Conservation (phyloP, 2,113 vertebrate species). For the Bos taurus region ARS-UCD2.0 NC_037356.1:22397001-22397500, state of each 20-base stretch:
- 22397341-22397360: slow-evolving; percentile 33
- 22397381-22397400: not conserved
- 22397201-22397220: slow-evolving; percentile 55
- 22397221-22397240: slow-evolving; percentile 43
- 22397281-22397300: slow-evolving; percentile 44
- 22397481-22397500: not conserved
- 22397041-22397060: not conserved
- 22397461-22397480: slow-evolving; percentile 69
- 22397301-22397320: slow-evolving; percentile 45
- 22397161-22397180: slow-evolving; percentile 51
- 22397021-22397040: slow-evolving; percentile 19
- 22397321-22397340: slow-evolving; percentile 49
- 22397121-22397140: slow-evolving; percentile 11
- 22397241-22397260: slow-evolving; percentile 63
- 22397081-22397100: not conserved
- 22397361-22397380: slow-evolving; percentile 41
- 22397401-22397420: slow-evolving; percentile 52
- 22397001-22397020: slow-evolving; percentile 36
- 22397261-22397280: slow-evolving; percentile 41
- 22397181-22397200: slow-evolving; percentile 59
- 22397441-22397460: slow-evolving; percentile 41
- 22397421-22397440: slow-evolving; percentile 69
- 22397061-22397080: slow-evolving; percentile 21
- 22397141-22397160: not conserved
- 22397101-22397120: not conserved